These are phyloP conservation scores for Asobara japonica DNA, from an alignment of 1,140 invertebrate species.

Conservation along the genomic window DNA sequence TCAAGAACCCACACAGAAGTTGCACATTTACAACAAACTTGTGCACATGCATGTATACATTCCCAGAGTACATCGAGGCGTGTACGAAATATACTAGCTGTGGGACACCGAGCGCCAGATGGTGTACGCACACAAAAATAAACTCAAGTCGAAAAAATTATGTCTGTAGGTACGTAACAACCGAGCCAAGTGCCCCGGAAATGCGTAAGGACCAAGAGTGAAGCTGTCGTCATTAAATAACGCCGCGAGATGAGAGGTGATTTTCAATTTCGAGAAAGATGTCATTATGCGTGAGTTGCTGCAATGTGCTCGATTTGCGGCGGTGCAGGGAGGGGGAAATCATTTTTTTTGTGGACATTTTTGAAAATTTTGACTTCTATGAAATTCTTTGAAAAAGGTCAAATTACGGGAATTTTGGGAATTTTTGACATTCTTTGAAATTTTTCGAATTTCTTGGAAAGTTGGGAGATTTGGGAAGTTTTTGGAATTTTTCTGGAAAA, in stretches of 20 bases:
- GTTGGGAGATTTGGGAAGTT: too few relatives aligned
- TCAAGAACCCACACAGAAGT: conserved; percentile 2
- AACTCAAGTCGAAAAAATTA: conserved; percentile 6
- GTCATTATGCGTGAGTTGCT: too few relatives aligned
- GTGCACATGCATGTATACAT: background rate
- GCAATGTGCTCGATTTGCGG: too few relatives aligned
- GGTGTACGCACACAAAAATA: conserved; percentile 47
- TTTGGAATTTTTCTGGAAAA: too few relatives aligned
- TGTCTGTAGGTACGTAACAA: conserved; percentile 8
- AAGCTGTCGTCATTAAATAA: conserved; percentile 3
- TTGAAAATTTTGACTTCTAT: too few relatives aligned
- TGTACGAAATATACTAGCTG: conserved; percentile 19
- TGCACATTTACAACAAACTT: background rate
- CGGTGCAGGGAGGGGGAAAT: too few relatives aligned
- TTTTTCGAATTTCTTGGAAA: too few relatives aligned
- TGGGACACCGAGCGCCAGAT: conserved; percentile 56
- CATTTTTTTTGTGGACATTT: too few relatives aligned
- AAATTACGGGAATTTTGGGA: too few relatives aligned
- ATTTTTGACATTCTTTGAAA: too few relatives aligned
- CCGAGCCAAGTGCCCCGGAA: conserved; percentile 8
- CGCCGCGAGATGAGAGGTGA: background rate
- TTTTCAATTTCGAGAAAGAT: too few relatives aligned
- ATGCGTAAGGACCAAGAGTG: background rate
- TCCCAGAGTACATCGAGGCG: background rate
- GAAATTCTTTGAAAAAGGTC: too few relatives aligned